Base-by-base conservation (phyloP, 2,797 vertebrate genomes). In the Anisognathus igniventris region DNA sequence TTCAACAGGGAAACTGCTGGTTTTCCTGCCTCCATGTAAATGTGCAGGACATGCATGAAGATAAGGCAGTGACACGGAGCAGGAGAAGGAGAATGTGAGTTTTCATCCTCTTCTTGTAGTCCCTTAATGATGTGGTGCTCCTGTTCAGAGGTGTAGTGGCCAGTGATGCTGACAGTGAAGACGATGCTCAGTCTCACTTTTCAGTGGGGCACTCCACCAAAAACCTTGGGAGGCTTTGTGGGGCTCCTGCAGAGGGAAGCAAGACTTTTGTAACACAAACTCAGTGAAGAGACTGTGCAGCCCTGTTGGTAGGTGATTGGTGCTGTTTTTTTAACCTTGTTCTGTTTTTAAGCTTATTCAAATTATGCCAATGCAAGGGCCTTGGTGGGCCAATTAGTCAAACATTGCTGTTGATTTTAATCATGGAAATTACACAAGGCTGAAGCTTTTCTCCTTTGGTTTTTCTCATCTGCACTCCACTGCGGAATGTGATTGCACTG, bases 351-450 rank as follows among this genome's bases (percentile, higher is more conserved):
- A 91, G 62, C 85, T 93, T 83, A 91, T 94, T 93, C 88, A 84
- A 95, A 91, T 96, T 60, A 86, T 35, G 80, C 51, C 78, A 83
- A 17, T 92, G 92, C 76, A 88, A 94, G 95, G 81, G 84, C 89
- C 91, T 96, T 94, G 76, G 91, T 95, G 85, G 92, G 70, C 88
- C 88, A 96, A 96, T 95, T 96, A 96, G 86, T 94, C 65, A 94
- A 95, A 95, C 78, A 77, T 37, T 58, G 65, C 74, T 92, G 83
- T 87, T 96, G 93, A 95, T 95, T 96, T 96, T 96, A 95, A 96
- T 96, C 81, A 95, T 54, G 93, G 94, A 96, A 95, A 95, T 95
- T 93, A 76, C 48, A 91, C 66, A 93, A 87, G 75, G 74, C 72
- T 85, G 78, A 85, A 92, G 68, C 57, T 93, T 80, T 87, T 85